Conservation (phyloP, 2,888 invertebrate genomes). For the Cantharis nigra region DNA sequence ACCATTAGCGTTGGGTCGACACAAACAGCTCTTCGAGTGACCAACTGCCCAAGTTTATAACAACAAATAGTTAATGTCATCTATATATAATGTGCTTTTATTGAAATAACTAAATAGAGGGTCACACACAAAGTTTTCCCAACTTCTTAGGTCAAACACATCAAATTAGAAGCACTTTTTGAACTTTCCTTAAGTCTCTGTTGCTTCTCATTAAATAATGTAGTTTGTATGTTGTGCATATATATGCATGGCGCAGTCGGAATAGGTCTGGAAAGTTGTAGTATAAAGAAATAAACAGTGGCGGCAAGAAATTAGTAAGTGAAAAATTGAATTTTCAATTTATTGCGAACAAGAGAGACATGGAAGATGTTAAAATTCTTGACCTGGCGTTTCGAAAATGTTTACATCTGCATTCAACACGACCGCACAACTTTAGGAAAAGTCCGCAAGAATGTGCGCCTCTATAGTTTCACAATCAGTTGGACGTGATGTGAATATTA, state of each 20-base stretch:
- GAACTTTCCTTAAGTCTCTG: background rate
- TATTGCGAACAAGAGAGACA: background rate
- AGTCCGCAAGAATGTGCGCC: slow-evolving; percentile 41
- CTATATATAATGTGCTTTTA: slow-evolving; percentile 46
- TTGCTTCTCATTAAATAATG: background rate
- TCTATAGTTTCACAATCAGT: slow-evolving; percentile 43
- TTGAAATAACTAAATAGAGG: slow-evolving; percentile 43
- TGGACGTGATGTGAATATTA: slow-evolving; percentile 38
- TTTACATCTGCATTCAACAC: slow-evolving; percentile 44
- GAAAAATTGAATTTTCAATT: background rate
- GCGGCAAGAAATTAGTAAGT: background rate
- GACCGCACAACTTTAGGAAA: slow-evolving; percentile 37
- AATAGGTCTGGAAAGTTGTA: background rate
- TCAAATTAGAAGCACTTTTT: background rate
- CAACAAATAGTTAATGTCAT: slow-evolving; percentile 49
- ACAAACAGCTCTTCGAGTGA: slow-evolving; percentile 44
- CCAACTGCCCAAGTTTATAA: slow-evolving; percentile 47
- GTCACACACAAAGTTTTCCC: slow-evolving; percentile 30
- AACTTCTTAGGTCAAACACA: slow-evolving; percentile 5
- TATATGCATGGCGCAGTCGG: no score
- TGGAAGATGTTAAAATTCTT: slow-evolving; percentile 33
- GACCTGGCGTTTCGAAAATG: slow-evolving; percentile 30
- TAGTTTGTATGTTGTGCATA: no score
- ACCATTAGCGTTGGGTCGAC: slow-evolving; percentile 42
- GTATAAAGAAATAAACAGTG: background rate